A percentile compares a stretch with the other conserved stretches of the same genome.
These are phyloP conservation scores for Isaurus tuberculatus DNA, from an alignment of 92 coral and sea anemone species.

Conservation along the genomic window DNA sequence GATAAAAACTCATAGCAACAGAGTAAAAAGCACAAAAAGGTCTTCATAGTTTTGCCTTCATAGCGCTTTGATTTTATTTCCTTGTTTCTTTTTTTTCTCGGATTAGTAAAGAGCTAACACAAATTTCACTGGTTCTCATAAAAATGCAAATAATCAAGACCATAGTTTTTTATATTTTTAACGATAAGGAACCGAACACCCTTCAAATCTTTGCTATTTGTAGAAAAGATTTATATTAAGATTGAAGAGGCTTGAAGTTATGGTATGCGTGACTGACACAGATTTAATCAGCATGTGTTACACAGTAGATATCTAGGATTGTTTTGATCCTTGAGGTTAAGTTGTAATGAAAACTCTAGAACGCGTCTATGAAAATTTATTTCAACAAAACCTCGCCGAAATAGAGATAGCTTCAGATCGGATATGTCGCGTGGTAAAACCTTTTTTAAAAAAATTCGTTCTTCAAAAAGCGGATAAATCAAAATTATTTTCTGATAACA, in stretches of 20 bases:
- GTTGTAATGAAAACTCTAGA: slow-evolving; percentile 29
- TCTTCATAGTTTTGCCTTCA: too few species aligned
- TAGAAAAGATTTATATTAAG: background rate
- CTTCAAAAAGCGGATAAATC: background rate
- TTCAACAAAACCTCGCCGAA: slow-evolving; percentile 11
- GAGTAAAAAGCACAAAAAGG: too few species aligned
- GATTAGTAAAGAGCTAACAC: too few species aligned
- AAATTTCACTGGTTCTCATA: too few species aligned
- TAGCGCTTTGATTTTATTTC: too few species aligned
- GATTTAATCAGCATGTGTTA: background rate
- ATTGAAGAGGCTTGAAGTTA: background rate
- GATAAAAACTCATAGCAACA: too few species aligned
- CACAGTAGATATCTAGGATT: slow-evolving; percentile 8
- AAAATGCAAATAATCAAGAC: too few species aligned
- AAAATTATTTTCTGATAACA: slow-evolving; percentile 23
- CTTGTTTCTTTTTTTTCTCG: too few species aligned
- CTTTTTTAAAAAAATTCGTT: background rate
- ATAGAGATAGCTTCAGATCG: slow-evolving; percentile 7
- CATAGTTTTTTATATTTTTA: too few species aligned
- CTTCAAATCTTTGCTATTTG: too few species aligned
- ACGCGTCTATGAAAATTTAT: background rate
- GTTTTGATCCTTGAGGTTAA: slow-evolving; percentile 34
- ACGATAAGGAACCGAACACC: too few species aligned
- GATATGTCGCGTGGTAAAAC: slow-evolving; percentile 1
- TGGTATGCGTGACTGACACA: slow-evolving; percentile 35